A percentile compares a stretch with the other conserved stretches of the same genome.
phyloP scores from a whole-genome alignment of 2,888 invertebrate genomes.

The Erannis defoliaria region DNA sequence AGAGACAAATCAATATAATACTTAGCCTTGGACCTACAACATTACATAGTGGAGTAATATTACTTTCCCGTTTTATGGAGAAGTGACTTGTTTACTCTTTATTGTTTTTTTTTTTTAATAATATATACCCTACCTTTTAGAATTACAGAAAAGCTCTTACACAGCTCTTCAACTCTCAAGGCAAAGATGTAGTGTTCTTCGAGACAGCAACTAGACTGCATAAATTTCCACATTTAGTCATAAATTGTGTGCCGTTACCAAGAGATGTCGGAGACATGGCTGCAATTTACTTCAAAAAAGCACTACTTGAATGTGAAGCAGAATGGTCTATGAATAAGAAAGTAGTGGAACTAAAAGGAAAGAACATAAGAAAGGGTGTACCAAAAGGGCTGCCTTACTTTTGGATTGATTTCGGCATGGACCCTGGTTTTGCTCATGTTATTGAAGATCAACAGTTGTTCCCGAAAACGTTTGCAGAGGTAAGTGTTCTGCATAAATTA shows the following conservation, averaged over 20 bases:
- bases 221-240: constrained; percentile 92
- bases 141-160: constrained; percentile 92
- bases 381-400: constrained; percentile 98
- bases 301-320: constrained; percentile 96
- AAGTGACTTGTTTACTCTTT: not conserved
- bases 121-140: constrained; percentile 71
- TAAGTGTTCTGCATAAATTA: constrained; percentile 61
- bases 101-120: too few species aligned
- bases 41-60: too few species aligned
- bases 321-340: constrained; percentile 99
- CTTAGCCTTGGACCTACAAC: too few species aligned
- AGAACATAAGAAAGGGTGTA: constrained; percentile 92
- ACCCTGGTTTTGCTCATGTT: constrained; percentile 97
- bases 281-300: constrained; percentile 99
- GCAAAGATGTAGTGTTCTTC: constrained; percentile 95
- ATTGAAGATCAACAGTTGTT: constrained; percentile 97
- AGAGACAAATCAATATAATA: too few species aligned
- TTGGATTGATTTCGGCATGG: constrained; percentile 96
- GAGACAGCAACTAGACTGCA: constrained; percentile 93
- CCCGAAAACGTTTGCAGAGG: constrained; percentile 96
- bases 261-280: constrained; percentile 94
- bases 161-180: constrained; percentile 90
- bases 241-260: constrained; percentile 96
- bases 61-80: too few species aligned
- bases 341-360: constrained; percentile 85